These are phyloP conservation scores for Philaenus spumarius DNA, from an alignment of 1,140 invertebrate genomes.

Conservation along the genomic window DNA sequence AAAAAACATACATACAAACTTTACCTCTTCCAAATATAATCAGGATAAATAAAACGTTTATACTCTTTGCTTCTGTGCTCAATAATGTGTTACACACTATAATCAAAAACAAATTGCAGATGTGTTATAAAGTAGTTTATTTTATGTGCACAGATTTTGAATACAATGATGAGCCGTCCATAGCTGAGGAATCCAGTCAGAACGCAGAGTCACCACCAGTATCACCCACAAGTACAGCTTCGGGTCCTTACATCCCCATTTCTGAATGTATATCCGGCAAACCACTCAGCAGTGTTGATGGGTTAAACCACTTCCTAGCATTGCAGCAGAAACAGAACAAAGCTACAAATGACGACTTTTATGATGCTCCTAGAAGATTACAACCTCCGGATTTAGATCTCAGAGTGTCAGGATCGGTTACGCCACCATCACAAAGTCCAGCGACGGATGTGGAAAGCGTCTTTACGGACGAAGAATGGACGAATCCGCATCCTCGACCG, in stretches of 20 bases:
- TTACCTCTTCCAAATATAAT: no score
- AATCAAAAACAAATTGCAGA: no score
- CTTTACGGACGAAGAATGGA: slow-evolving; percentile 51
- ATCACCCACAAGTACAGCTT: slow-evolving; percentile 49
- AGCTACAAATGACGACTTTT: slow-evolving; percentile 36
- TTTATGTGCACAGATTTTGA: no score
- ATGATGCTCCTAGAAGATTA: slow-evolving; percentile 46
- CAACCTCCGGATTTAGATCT: slow-evolving; percentile 30
- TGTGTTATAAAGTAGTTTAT: no score
- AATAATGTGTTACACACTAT: no score
- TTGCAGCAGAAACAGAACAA: background rate
- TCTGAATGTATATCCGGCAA: slow-evolving; percentile 86
- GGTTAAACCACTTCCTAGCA: slow-evolving; percentile 17
- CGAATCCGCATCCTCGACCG: slow-evolving; percentile 22
- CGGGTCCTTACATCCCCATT: slow-evolving; percentile 71
- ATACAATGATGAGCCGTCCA: slow-evolving; percentile 19
- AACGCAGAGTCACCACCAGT: slow-evolving; percentile 49
- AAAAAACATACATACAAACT: no score
- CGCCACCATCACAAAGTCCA: slow-evolving; percentile 46
- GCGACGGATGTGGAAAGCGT: slow-evolving; percentile 48
- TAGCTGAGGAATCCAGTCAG: slow-evolving; percentile 18
- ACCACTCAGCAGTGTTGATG: slow-evolving; percentile 38
- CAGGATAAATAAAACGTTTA: no score
- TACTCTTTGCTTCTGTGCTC: no score
- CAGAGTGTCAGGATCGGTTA: slow-evolving; percentile 24